Percentiles rank a stretch among this genome's conserved stretches.
phyloP scores from a whole-genome alignment of 1,140 invertebrate species.

The Pogonomyrmex barbatus region DNA sequence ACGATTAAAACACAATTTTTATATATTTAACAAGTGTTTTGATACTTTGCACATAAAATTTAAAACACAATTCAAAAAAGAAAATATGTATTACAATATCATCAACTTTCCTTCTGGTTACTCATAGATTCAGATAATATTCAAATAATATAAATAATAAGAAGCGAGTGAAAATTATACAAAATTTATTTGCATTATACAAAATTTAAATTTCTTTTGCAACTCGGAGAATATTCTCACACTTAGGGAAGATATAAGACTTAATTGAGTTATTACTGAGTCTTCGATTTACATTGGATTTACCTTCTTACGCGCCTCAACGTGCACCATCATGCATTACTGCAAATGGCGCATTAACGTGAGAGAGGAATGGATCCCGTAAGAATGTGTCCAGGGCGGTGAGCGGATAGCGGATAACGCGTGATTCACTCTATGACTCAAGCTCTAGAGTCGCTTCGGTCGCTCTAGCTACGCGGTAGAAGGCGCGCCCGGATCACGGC shows the following conservation, averaged over 20 bases:
- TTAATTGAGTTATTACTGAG: conserved; percentile 3
- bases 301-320: not conserved
- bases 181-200: not conserved
- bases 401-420: conserved; percentile 71
- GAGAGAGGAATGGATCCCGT: conserved; percentile 54
- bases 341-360: conserved; percentile 49
- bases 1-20: too few species aligned
- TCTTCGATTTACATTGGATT: not conserved
- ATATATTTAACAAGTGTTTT: too few species aligned
- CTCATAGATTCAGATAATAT: not conserved
- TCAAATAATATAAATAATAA: not conserved
- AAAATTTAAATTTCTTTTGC: not conserved
- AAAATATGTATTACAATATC: not conserved
- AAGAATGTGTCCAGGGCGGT: conserved; percentile 53
- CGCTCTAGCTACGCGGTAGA: conserved; percentile 56
- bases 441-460: conserved; percentile 67
- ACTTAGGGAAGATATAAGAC: not conserved
- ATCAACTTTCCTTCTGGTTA: not conserved
- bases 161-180: not conserved
- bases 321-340: conserved; percentile 1
- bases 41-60: too few species aligned
- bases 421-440: conserved; percentile 82
- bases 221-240: not conserved
- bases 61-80: not conserved
- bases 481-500: conserved; percentile 76